A percentile compares a stretch with the other conserved stretches of the same genome.
Evolutionary conservation across 1,140 invertebrate species (phyloP).

Genomic region (Bombus waltoni): DNA sequence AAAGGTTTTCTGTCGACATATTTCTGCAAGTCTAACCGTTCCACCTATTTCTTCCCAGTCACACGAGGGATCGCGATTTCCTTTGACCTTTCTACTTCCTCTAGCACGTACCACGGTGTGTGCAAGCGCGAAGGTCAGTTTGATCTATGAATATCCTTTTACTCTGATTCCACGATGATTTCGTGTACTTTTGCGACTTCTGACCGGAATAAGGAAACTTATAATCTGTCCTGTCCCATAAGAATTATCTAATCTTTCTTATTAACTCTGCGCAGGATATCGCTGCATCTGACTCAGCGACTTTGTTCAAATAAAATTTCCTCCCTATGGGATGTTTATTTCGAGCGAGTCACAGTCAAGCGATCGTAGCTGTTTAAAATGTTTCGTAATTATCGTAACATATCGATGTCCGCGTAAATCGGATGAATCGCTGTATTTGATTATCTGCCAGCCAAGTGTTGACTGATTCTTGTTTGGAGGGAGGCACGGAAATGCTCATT

Average conservation of each 20-base stretch:
- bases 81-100: background rate
- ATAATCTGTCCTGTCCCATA: no score
- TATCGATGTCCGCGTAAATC: background rate
- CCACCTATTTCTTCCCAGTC: background rate
- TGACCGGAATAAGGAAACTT: background rate
- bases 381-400: background rate
- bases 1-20: background rate
- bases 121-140: slow-evolving; percentile 17
- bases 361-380: background rate
- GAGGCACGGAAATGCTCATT: background rate
- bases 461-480: slow-evolving; percentile 13
- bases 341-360: background rate
- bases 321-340: background rate
- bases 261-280: background rate
- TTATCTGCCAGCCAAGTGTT: background rate
- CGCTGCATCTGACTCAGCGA: background rate
- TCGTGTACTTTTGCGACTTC: background rate
- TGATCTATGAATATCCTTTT: slow-evolving; percentile 41
- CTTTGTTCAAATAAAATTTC: background rate
- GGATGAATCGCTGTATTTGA: background rate
- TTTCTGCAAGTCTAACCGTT: background rate
- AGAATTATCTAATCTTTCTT: background rate
- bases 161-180: background rate
- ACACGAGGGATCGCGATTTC: slow-evolving; percentile 29
- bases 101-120: background rate